Evolutionary conservation across 2,888 invertebrate species (phyloP), one percentile per base, ranked within the genome.

Genomic region (Campoletis raptor): DNA sequence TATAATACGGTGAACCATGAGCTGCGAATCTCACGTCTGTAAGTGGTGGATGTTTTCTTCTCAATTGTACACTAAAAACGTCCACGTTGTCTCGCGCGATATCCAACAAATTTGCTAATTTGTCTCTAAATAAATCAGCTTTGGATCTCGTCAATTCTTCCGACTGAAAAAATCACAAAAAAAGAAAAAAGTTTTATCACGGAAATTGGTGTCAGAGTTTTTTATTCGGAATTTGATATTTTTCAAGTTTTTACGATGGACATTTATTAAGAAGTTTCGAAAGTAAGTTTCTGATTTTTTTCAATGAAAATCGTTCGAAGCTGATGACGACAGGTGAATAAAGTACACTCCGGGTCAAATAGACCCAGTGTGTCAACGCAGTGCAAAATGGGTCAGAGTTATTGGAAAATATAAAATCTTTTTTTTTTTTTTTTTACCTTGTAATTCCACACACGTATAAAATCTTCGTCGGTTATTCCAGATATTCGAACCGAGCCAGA

Each of bases 391-490:
- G 1, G 30, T 30, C 30, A 30, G 30, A 30, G 24, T 61, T 24
- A 61, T 2, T 9, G 7, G 15, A 37, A 15, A 24, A 8, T 37
- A 45, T n/a, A 4, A 12, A 36, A 21, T 42, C 4, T 42, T 42
- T 15, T 40, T 66, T 66, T 18, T n/a, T 40, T 24, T 42, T 7
- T 21, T 45, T 72, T 89, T 74, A 93, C 94, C 91, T 97, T 97
- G 94, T 98, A 98, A 95, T 98, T 98, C 98, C 98, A 98, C 12
- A 98, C 98, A 87, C 98, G 95, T 88, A 99, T 98, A 92, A 99
- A 99, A 94, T 99, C 98, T 94, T 99, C 99, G 92, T 99, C 99
- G 0, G 98, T 98, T 92, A 99, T 98, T 57, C 99, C 99, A 45
- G 98, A 97, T 92, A 99, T 96, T 89, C 99, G 95, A 80, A 99